Conservation (phyloP, 1,140 invertebrate species). For the Drosophila ananassae region DNA sequence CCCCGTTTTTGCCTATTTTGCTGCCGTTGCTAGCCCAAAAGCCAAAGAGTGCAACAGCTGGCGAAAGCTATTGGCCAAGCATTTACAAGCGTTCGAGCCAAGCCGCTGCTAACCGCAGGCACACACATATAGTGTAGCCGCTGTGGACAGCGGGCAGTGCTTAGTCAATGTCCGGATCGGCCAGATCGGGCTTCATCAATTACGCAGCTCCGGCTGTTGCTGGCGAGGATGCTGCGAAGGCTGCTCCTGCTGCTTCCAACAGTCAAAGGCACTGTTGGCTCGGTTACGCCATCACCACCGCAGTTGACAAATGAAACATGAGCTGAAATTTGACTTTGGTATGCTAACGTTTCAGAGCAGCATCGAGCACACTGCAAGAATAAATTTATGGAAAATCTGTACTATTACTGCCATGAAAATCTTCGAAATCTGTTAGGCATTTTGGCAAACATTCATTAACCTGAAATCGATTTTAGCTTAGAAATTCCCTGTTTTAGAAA, state of each 20-base stretch:
- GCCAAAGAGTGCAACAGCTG: conserved; percentile 35
- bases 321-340: conserved; percentile 59
- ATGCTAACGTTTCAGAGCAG: conserved; percentile 21
- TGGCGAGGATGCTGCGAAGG: not conserved
- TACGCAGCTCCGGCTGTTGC: conserved; percentile 46
- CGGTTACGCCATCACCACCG: conserved; percentile 14
- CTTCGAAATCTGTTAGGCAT: too few relatives aligned
- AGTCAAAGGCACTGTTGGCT: not conserved
- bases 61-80: conserved; percentile 28
- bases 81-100: conserved; percentile 24
- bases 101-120: conserved; percentile 40
- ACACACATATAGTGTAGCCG: conserved; percentile 60
- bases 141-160: conserved; percentile 58
- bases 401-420: too few relatives aligned
- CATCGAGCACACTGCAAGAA: conserved; percentile 21
- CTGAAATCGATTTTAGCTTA: not conserved
- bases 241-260: not conserved
- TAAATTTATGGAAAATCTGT: not conserved
- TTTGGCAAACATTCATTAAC: not conserved
- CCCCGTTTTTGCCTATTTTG: conserved; percentile 1
- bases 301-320: conserved; percentile 79
- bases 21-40: not conserved
- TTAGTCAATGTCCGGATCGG: conserved; percentile 69
- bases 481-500: not conserved
- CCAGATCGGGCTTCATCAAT: conserved; percentile 68